phyloP scores from a whole-genome alignment of 2,888 invertebrate genomes.

The Aricia artaxerxes region DNA sequence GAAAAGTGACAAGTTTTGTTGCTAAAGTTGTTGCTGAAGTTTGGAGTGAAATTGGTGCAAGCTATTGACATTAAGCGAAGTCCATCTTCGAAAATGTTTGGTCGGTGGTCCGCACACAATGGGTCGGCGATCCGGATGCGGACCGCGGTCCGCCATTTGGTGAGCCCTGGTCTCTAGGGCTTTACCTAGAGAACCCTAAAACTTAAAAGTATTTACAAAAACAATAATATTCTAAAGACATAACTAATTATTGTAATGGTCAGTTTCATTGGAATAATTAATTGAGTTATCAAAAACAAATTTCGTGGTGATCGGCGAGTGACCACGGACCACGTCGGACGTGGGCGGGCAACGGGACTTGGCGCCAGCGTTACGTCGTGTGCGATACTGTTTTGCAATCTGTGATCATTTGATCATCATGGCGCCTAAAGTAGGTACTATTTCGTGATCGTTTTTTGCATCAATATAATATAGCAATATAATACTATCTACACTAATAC shows the following conservation, averaged over 20 bases:
- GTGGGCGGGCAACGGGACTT: constrained; percentile 69
- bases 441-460: not conserved
- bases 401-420: constrained; percentile 4
- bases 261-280: constrained; percentile 34
- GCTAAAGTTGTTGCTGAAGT: too few relatives aligned
- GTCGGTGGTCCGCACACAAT: too few relatives aligned
- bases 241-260: constrained; percentile 6
- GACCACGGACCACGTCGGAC: constrained; percentile 48
- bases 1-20: too few relatives aligned
- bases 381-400: constrained; percentile 51
- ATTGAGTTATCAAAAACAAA: constrained; percentile 41
- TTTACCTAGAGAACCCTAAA: not conserved
- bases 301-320: constrained; percentile 45
- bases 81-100: too few relatives aligned
- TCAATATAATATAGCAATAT: too few relatives aligned
- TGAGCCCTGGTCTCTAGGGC: not conserved
- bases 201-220: not conserved
- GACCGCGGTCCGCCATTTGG: too few relatives aligned
- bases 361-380: constrained; percentile 50
- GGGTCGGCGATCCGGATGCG: too few relatives aligned
- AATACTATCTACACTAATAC: too few relatives aligned
- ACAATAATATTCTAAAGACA: not conserved
- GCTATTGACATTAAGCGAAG: too few relatives aligned
- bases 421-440: not conserved
- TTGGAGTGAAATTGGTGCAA: too few relatives aligned